Percentiles rank a stretch among this genome's conserved stretches.
Evolutionary conservation across 2,113 vertebrate genomes (phyloP).

Genomic region (Nettapus auritus): DNA sequence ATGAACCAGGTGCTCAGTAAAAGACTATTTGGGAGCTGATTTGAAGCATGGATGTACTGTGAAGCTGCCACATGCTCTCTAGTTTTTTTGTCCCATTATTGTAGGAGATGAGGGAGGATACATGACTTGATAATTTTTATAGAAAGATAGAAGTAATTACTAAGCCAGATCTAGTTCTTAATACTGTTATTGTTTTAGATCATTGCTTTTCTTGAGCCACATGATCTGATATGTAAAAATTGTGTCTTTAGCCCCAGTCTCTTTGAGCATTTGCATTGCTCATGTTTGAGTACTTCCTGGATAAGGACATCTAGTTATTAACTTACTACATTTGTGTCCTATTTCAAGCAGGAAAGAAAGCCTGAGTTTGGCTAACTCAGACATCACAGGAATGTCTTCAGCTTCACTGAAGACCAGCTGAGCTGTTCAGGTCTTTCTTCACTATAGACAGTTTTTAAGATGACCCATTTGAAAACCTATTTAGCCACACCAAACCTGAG

Average conservation of each 20-base stretch:
- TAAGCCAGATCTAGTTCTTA: neutral
- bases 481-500: neutral
- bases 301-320: neutral
- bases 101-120: neutral
- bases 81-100: neutral
- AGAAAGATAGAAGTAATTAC: neutral
- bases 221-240: neutral
- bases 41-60: neutral
- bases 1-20: neutral
- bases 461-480: neutral
- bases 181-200: slow-evolving; percentile 10
- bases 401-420: neutral
- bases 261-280: neutral
- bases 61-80: neutral
- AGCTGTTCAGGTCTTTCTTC: neutral
- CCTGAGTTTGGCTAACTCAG: neutral
- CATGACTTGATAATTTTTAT: neutral
- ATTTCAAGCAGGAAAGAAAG: neutral
- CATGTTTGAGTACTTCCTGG: neutral
- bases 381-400: neutral
- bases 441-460: neutral
- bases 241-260: neutral
- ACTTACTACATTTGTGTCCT: neutral
- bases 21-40: neutral
- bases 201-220: neutral